Conservation (phyloP, 2,797 vertebrate genomes). For the Tragelaphus oryx region DNA sequence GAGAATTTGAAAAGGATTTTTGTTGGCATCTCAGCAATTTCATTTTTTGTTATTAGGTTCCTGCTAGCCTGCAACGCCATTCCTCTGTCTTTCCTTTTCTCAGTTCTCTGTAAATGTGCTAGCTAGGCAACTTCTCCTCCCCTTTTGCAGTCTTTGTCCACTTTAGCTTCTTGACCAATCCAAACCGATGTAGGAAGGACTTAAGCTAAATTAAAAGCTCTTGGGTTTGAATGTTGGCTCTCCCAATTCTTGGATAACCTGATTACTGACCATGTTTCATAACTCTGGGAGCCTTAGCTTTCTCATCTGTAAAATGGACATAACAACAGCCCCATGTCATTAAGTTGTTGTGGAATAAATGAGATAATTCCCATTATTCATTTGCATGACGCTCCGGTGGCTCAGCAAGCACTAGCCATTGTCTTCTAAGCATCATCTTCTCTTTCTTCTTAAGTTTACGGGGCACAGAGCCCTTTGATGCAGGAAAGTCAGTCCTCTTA, state of each 20-base stretch:
- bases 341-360: background rate
- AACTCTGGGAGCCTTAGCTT: background rate
- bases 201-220: background rate
- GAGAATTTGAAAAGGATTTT: constrained; percentile 58
- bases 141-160: background rate
- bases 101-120: background rate
- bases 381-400: background rate
- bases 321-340: background rate
- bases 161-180: background rate
- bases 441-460: background rate
- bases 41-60: background rate
- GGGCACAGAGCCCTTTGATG: background rate
- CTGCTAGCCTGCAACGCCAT: background rate
- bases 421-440: background rate
- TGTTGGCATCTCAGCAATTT: constrained; percentile 44
- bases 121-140: too few relatives aligned
- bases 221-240: background rate
- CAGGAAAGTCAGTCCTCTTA: background rate
- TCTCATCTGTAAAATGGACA: background rate
- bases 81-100: background rate
- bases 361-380: background rate
- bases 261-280: background rate
- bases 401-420: background rate
- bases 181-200: background rate
- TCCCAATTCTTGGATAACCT: background rate